Evolutionary conservation across 2,797 vertebrate genomes (phyloP), one percentile per base, ranked within the genome.

Genomic region (Ptychobarbus kaznakovi): DNA sequence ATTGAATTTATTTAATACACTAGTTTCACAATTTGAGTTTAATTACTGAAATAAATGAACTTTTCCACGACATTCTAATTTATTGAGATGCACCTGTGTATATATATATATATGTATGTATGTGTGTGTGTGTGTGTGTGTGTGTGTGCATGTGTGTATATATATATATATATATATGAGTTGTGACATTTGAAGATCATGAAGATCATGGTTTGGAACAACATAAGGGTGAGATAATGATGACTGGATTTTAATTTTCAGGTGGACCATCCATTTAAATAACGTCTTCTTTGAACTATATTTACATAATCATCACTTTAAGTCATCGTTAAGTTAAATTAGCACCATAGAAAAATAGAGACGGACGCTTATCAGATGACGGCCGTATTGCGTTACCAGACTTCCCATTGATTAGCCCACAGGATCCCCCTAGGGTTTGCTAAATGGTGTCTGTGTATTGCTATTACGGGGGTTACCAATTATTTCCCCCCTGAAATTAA

Each of bases 401-500:
- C 83, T 88, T 70, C 77, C 86, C 88, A 87, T 85, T 88, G 92
- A 92, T 92, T 92, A 90, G 89, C 75, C 38, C 25, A 16, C 66
- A 84, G 85, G 85, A 88, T 88, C 88, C 91, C 92, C 91, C 90
- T 56, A 86, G 91, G 91, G 90, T 91, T 91, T 89, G 91, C 89
- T 94, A 93, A 95, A 93, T 90, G 89, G 90, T 93, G 92, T 92
- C 91, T 91, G 89, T 91, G 90, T 92, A 92, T 95, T 84, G 77
- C 91, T 90, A 91, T 95, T 93, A 92, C 86, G 91, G 91, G 93
- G 94, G 94, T 95, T 95, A 96, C 93, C 93, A 94, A 95, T 95
- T 93, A 93, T 93, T 95, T 93, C 86, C 93, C 92, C 88, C 92
- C 91, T 95, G 93, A 97, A 96, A 97, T 96, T 94, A 97, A 95